Base-by-base conservation (phyloP, 2,888 invertebrate species). In the Linnaemya vulpina region DNA sequence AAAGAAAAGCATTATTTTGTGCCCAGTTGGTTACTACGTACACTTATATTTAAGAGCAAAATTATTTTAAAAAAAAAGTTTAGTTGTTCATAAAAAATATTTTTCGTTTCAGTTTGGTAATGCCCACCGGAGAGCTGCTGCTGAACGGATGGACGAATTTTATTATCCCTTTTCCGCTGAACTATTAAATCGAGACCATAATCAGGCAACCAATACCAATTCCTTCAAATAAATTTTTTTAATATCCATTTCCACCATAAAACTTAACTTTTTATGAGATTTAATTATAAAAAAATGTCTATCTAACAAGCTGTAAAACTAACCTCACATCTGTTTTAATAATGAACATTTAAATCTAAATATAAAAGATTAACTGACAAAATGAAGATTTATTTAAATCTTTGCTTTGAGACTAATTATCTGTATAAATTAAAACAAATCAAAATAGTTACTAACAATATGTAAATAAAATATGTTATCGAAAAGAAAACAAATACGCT, bases 81-180 rank as follows among this genome's bases (percentile, higher is more conserved):
- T 15, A 43, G 43, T 46, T 25, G n/a, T n/a, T 65, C 0, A 20
- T 51, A 55, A 25, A 55, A 25, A 15, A 25, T 7, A 25, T 25
- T 60, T 75, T 43, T 65, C 3, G 17, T 87, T 88, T 13, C 84
- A 91, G 91, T 89, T 91, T 74, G 89, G 87, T 35, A 87, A 88
- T 20, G 89, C 89, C 7, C 88, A 90, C 30, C 89, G 90, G 71
- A 88, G 91, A 84, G 88, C 89, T 17, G 65, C 88, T 7, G 74
- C 88, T n/a, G 87, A 90, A 43, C 90, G 89, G 17, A 71, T 89
- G 9, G 86, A 85, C 13, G 92, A 91, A 86, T 79, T 90, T 67
- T 92, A 91, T 68, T 91, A 91, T 87, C 89, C 90, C 10, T 76
- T 86, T 60, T 91, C 92, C 13, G 89, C 87, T 3, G 92, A 91